Conservation (phyloP, 2,797 vertebrate genomes). For the Echiichthys vipera region DNA sequence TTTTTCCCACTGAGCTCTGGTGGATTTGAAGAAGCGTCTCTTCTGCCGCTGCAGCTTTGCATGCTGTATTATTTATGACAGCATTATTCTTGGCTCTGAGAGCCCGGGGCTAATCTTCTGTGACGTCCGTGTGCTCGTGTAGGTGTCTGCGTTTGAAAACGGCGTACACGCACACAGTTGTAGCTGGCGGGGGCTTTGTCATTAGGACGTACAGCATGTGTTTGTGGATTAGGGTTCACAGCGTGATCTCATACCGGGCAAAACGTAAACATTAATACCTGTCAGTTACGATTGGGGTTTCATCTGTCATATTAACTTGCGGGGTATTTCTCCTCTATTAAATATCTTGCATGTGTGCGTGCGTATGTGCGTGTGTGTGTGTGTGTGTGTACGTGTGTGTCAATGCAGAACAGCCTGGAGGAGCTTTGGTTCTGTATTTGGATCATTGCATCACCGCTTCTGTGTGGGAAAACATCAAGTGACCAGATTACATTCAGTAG, state of each 20-base stretch:
- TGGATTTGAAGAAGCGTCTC: conserved; percentile 4
- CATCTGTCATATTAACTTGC: conserved; percentile 22
- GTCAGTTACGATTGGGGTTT: conserved; percentile 43
- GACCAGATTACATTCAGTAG: background rate
- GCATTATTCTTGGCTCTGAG: conserved; percentile 48
- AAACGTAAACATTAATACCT: conserved; percentile 33
- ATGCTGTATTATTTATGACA: conserved; percentile 65
- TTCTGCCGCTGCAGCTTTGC: conserved; percentile 46
- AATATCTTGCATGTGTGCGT: no score
- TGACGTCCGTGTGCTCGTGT: conserved; percentile 33
- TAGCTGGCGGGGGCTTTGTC: conserved; percentile 40
- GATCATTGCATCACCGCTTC: background rate
- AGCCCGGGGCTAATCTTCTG: conserved; percentile 47
- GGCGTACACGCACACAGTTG: background rate
- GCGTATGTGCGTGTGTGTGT: no score
- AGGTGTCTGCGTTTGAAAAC: conserved; percentile 24
- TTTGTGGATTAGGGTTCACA: conserved; percentile 37
- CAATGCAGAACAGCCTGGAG: background rate
- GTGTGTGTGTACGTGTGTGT: no score
- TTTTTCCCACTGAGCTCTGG: no score
- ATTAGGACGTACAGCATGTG: conserved; percentile 23
- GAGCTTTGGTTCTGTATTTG: conserved; percentile 1
- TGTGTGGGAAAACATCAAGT: background rate
- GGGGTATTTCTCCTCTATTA: conserved; percentile 11
- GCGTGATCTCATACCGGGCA: conserved; percentile 22